Percentiles rank a stretch among this genome's conserved stretches.
phyloP scores from a whole-genome alignment of 2,113 vertebrate genomes.

The Monarcha castaneiventris region DNA sequence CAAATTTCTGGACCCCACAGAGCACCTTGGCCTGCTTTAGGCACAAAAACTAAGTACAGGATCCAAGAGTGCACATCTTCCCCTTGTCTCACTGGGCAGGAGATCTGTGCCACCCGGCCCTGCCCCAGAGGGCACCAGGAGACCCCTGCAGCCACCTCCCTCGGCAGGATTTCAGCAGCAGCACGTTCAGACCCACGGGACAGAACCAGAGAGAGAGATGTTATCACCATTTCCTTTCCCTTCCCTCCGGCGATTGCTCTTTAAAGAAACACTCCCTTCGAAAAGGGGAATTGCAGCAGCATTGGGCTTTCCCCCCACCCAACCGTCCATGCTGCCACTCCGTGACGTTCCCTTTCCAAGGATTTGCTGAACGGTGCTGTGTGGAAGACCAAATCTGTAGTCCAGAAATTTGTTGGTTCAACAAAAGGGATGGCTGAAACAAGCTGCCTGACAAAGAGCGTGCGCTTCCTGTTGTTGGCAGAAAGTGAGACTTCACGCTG shows the following conservation, averaged over 20 bases:
- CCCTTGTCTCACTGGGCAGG: fast-evolving
- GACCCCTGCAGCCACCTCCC: background rate
- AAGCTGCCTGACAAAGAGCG: background rate
- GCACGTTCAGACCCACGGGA: background rate
- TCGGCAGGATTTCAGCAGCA: background rate
- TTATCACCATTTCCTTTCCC: background rate
- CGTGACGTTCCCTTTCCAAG: background rate
- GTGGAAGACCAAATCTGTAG: background rate
- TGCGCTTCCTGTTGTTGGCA: constrained; percentile 62
- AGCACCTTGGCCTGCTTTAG: background rate
- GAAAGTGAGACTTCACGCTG: constrained; percentile 47
- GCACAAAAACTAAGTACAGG: too few species aligned
- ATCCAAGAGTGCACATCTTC: background rate
- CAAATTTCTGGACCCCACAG: background rate
- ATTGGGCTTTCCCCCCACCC: fast-evolving
- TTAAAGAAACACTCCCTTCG: background rate
- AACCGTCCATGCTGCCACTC: fast-evolving
- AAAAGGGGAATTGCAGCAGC: background rate
- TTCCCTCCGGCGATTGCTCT: background rate
- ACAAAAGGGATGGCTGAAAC: background rate
- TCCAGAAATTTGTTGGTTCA: background rate
- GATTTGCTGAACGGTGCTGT: fast-evolving
- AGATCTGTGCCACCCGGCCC: fast-evolving
- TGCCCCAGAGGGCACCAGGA: background rate
- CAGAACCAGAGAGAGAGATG: background rate